Percentiles rank a stretch among this genome's conserved stretches.
Evolutionary conservation across 2,888 invertebrate genomes (phyloP).

Genomic region (Lutraria lutraria): DNA sequence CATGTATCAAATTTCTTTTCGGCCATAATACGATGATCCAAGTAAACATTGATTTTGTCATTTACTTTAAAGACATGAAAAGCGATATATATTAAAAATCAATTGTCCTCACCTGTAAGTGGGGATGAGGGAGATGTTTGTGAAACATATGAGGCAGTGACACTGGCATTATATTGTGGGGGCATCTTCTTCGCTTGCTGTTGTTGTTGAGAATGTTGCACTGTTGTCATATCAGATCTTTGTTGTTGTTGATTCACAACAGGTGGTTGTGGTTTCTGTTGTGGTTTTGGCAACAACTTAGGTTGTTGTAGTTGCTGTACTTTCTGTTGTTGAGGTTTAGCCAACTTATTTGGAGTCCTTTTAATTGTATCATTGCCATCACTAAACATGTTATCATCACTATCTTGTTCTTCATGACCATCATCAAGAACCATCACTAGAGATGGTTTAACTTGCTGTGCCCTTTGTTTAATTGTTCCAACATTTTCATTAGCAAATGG

Average conservation of each 20-base stretch:
- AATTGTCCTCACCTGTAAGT: conserved; percentile 12
- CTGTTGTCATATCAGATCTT: conserved; percentile 4
- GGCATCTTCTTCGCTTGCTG: conserved; percentile 34
- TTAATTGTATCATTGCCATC: conserved; percentile 66
- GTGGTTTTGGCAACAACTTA: conserved; percentile 55
- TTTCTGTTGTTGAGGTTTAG: conserved; percentile 62
- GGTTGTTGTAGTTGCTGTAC: conserved; percentile 62
- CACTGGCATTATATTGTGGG: conserved; percentile 67
- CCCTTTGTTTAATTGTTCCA: conserved; percentile 97
- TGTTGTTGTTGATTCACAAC: conserved; percentile 51
- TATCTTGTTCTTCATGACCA: conserved; percentile 39
- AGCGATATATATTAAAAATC: background rate
- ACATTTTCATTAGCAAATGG: conserved; percentile 99
- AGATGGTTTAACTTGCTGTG: conserved; percentile 81
- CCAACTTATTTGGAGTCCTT: conserved; percentile 64
- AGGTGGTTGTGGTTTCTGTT: conserved; percentile 40
- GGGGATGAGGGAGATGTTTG: conserved; percentile 37
- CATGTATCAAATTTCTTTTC: too few species aligned
- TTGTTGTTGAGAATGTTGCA: conserved; percentile 38
- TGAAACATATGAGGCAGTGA: conserved; percentile 59
- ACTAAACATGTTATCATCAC: conserved; percentile 65
- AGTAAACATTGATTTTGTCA: too few species aligned
- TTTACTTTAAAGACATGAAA: too few species aligned
- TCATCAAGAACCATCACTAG: conserved; percentile 79
- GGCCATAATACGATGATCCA: too few species aligned